These are phyloP conservation scores for Ornithoptera alexandrae DNA, from an alignment of 2,888 invertebrate genomes.

Conservation along the genomic window DNA sequence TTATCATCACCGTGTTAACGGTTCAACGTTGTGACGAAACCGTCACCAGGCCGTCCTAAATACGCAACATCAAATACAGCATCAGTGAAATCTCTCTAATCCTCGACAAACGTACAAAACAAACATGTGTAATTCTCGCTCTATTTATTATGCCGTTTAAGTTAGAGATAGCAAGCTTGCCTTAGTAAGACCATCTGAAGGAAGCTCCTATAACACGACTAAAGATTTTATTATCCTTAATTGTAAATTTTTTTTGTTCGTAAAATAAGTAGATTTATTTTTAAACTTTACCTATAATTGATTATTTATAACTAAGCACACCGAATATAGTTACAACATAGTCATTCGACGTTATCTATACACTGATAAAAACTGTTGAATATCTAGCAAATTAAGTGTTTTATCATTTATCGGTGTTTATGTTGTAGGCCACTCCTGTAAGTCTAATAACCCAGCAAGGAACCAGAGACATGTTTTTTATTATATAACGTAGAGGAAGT, in stretches of 20 bases:
- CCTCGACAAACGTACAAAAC: conserved; percentile 35
- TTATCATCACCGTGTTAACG: conserved; percentile 16
- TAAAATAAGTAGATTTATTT: background rate
- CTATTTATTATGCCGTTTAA: conserved; percentile 46
- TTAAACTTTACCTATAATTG: conserved; percentile 7
- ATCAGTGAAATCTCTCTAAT: conserved; percentile 25
- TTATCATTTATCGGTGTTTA: conserved; percentile 31
- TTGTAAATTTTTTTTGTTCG: no score
- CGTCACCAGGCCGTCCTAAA: conserved; percentile 13
- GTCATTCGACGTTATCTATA: conserved; percentile 25
- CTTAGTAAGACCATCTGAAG: conserved; percentile 11
- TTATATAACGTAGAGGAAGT: conserved; percentile 56
- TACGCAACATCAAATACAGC: conserved; percentile 14
- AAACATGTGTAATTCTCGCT: conserved; percentile 46
- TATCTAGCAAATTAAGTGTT: conserved; percentile 38
- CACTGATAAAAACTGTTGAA: conserved; percentile 39
- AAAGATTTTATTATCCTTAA: background rate
- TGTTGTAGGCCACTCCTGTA: conserved; percentile 12
- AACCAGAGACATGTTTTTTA: conserved; percentile 33
- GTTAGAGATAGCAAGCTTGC: conserved; percentile 45
- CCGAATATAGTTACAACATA: conserved; percentile 10
- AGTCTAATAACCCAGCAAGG: conserved; percentile 5
- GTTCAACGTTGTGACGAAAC: conserved; percentile 10
- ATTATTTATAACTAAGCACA: conserved; percentile 7
- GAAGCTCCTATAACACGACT: background rate